Percentiles rank a stretch among this genome's conserved stretches.
Conservation (phyloP, 2,113 vertebrate species). For the Corythaeola cristata region DNA sequence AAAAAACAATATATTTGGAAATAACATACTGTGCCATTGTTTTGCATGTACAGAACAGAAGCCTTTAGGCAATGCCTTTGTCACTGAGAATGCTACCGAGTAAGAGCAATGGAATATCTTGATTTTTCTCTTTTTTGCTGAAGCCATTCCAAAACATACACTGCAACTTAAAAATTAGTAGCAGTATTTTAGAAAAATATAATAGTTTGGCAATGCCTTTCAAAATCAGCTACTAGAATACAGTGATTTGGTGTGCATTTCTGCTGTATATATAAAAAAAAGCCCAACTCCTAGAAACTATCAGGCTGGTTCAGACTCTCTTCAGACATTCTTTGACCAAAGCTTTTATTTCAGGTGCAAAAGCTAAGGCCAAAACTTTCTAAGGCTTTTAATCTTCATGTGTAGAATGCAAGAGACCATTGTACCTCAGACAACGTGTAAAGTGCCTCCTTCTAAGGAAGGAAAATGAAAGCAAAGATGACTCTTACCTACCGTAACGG, state of each 20-base stretch:
- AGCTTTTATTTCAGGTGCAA: not conserved
- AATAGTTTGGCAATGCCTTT: not conserved
- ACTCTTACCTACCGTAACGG: not conserved
- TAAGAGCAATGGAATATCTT: not conserved
- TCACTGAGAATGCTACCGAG: not conserved
- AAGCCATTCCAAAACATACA: not conserved
- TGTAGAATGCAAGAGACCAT: not conserved
- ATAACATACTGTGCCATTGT: conserved; percentile 51
- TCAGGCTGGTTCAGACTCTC: not conserved
- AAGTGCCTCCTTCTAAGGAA: not conserved
- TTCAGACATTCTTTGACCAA: not conserved
- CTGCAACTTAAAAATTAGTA: not conserved
- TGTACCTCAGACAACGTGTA: not conserved
- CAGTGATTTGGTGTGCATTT: not conserved
- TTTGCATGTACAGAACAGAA: not conserved
- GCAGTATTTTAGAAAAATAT: not conserved
- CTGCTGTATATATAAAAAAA: not conserved
- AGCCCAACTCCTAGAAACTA: not conserved
- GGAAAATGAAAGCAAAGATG: not conserved
- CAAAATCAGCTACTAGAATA: not conserved
- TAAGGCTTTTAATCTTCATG: not conserved
- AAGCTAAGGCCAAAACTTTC: not conserved
- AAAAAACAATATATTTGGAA: conserved; percentile 65
- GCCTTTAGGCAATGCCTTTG: conserved; percentile 9
- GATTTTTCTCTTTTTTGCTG: not conserved